These are phyloP conservation scores for Danio aesculapii DNA, from an alignment of 2,797 vertebrate genomes.

Conservation along the genomic window DNA sequence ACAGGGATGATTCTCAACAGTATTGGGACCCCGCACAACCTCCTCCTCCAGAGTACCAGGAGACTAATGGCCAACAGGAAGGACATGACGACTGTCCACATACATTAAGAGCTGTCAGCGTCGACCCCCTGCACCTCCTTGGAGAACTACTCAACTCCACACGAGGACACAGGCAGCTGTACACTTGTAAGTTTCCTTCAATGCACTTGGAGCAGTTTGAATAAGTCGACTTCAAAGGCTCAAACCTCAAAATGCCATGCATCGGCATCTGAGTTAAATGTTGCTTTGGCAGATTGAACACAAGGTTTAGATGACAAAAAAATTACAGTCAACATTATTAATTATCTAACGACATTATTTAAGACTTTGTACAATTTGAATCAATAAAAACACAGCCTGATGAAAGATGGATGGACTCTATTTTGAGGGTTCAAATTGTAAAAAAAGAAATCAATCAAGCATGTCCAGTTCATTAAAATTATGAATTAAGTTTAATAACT, in stretches of 20 bases:
- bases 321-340: no score
- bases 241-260: constrained; percentile 21
- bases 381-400: not conserved
- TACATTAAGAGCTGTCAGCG: constrained; percentile 40
- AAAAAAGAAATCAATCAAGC: no score
- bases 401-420: not conserved
- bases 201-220: constrained; percentile 4
- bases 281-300: not conserved
- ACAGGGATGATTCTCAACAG: constrained; percentile 23
- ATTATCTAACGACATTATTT: no score
- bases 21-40: constrained; percentile 25
- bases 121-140: constrained; percentile 25
- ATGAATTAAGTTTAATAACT: no score
- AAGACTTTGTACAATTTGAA: not conserved
- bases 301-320: not conserved
- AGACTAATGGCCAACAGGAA: constrained; percentile 35
- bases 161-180: not conserved
- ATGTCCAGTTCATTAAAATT: no score
- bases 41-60: constrained; percentile 36
- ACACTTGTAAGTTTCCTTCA: constrained; percentile 10
- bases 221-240: constrained; percentile 33
- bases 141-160: constrained; percentile 26
- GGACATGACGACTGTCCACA: constrained; percentile 48
- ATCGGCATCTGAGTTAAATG: not conserved
- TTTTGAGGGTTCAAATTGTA: no score